These are phyloP conservation scores for Helarctos malayanus DNA, from an alignment of 2,797 vertebrate species.

Conservation along the genomic window DNA sequence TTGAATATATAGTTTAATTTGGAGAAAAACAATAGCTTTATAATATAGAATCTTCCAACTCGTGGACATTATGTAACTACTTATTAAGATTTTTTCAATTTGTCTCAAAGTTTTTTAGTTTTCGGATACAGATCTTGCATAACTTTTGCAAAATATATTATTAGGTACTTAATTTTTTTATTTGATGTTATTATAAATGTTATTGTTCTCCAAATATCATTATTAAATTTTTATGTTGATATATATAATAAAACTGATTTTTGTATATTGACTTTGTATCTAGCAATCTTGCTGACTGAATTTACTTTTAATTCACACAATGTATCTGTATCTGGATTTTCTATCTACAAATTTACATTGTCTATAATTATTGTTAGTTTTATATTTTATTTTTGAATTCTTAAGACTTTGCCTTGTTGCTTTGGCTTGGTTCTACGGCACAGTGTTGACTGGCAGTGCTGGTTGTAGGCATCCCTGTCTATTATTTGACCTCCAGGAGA, in stretches of 20 bases:
- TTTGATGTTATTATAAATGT: neutral
- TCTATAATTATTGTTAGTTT: neutral
- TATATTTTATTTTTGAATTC: neutral
- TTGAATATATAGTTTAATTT: neutral
- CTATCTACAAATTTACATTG: neutral
- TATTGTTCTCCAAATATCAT: neutral
- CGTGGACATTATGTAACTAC: neutral
- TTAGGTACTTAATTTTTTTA: slow-evolving; percentile 43
- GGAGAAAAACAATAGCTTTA: slow-evolving; percentile 16
- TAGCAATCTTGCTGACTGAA: neutral
- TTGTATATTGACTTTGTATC: neutral
- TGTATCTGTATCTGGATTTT: neutral
- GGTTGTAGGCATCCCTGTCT: neutral
- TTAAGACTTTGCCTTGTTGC: neutral
- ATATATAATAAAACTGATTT: neutral
- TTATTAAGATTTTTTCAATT: slow-evolving; percentile 20
- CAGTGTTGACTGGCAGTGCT: neutral
- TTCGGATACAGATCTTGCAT: neutral
- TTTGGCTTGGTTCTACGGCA: neutral
- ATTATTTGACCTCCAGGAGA: neutral
- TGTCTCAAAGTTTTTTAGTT: neutral
- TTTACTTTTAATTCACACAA: neutral
- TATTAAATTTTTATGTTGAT: neutral
- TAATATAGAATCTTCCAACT: neutral
- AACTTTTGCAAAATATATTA: neutral